Evolutionary conservation across 2,113 vertebrate genomes (phyloP).

Genomic region (Xenus cinereus): DNA sequence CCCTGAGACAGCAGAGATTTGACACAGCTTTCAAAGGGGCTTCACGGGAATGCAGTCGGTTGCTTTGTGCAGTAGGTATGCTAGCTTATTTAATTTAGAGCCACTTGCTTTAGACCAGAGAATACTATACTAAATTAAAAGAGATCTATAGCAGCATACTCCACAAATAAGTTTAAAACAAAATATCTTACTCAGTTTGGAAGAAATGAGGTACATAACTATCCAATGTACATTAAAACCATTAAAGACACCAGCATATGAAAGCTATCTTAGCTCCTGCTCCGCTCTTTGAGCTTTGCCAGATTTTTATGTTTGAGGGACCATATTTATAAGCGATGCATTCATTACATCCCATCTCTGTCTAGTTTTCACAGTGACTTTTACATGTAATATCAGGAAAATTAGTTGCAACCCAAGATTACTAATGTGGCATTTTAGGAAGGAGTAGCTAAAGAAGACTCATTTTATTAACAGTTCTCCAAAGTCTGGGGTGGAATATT

Average conservation of each 20-base stretch:
- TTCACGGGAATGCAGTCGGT: slow-evolving; percentile 54
- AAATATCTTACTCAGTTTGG: slow-evolving; percentile 46
- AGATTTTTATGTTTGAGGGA: slow-evolving; percentile 55
- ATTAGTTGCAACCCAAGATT: not conserved
- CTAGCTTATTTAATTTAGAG: slow-evolving; percentile 10
- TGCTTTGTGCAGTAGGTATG: slow-evolving; percentile 43
- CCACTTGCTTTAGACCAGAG: not conserved
- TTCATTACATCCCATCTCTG: slow-evolving; percentile 37
- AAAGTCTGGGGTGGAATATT: not conserved
- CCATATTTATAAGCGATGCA: slow-evolving; percentile 44
- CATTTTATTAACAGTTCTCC: not conserved
- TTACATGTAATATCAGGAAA: not conserved
- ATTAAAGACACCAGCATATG: slow-evolving; percentile 61
- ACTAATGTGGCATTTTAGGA: not conserved
- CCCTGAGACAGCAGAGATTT: slow-evolving; percentile 45
- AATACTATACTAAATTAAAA: not conserved
- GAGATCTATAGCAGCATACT: slow-evolving; percentile 44
- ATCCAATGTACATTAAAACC: slow-evolving; percentile 21
- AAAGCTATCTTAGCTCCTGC: slow-evolving; percentile 58
- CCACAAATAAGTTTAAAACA: slow-evolving; percentile 39
- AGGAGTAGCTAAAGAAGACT: not conserved
- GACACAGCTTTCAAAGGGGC: slow-evolving; percentile 51
- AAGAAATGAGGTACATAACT: slow-evolving; percentile 34
- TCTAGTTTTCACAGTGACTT: slow-evolving; percentile 35
- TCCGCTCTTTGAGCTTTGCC: slow-evolving; percentile 31